Base-by-base conservation (phyloP, 2,888 invertebrate species). In the Margaritifera margaritifera region DNA sequence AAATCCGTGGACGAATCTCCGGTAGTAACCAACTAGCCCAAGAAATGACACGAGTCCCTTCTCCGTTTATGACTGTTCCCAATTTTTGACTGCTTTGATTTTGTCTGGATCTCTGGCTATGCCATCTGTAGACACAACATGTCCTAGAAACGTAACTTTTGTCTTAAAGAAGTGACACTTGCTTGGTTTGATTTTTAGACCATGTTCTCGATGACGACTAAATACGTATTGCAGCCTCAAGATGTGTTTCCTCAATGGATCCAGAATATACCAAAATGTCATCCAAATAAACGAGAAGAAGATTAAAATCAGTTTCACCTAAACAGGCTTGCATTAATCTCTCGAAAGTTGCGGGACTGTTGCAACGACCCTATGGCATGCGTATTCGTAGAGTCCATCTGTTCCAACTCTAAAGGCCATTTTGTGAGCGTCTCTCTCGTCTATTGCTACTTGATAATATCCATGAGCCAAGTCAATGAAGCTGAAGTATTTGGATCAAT, bases 301-400 rank as follows among this genome's bases (percentile, higher is more conserved):
- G 62, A 27, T 80, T 66, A 61, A 79, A 73, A 42, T 70, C 76
- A 22, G 68, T 56, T 27, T 78, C 80, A 54, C 68, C 68, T 24
- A 80, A 68, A 54, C 68, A 65, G 19, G 64, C 68, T 22, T 81
- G 74, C 77, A 82, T 76, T 6, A 81, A 31, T 8, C 78, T 15
- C 63, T 70, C 69, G 58, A 80, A 80, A 1, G 79, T 81, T 2
- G 71, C 68, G 1, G 81, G 80, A 18, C 71, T 68, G 61, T 74
- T 77, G 42, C 67, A 73, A 4, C 79, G 55, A 11, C 79, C 79
- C 50, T 77, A 69, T 11, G 75, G 77, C 75, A 81, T 78, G 6
- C 74, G 20, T 4, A 52, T 25, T 51, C 66, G 74, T 55, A 85
- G 61, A n/a, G n/a, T n/a, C n/a, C n/a, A n/a, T n/a, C n/a, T n/a